Percentiles rank a stretch among this genome's conserved stretches.
These are phyloP conservation scores for Tenthredo livida DNA, from an alignment of 2,888 invertebrate genomes.

Conservation along the genomic window DNA sequence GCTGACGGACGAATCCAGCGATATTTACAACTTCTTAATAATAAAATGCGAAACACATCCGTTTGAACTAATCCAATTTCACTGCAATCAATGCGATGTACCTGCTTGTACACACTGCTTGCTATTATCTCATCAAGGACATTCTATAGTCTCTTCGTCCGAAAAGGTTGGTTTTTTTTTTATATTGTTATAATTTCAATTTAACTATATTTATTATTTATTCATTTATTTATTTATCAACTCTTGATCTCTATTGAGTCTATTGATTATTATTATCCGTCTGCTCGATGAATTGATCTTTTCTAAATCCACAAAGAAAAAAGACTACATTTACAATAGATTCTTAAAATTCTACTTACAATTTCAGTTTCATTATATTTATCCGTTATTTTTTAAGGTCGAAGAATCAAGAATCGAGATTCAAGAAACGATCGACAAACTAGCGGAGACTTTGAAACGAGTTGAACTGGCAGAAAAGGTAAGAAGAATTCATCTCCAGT, in stretches of 20 bases:
- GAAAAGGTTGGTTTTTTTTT: conserved; percentile 72
- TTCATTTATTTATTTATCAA: conserved; percentile 6
- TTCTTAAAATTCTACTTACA: background rate
- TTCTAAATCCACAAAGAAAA: background rate
- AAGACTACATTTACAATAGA: background rate
- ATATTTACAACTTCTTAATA: conserved; percentile 49
- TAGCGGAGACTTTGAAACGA: conserved; percentile 68
- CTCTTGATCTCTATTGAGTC: background rate
- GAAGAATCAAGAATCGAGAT: conserved; percentile 66
- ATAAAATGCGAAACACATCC: conserved; percentile 71
- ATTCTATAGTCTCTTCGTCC: conserved; percentile 67
- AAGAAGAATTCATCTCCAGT: conserved; percentile 59
- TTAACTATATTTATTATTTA: background rate
- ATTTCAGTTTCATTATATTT: conserved; percentile 40
- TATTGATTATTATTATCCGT: background rate
- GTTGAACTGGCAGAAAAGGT: conserved; percentile 75
- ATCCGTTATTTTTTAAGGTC: conserved; percentile 70
- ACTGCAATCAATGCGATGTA: conserved; percentile 76
- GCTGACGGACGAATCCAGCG: conserved; percentile 35
- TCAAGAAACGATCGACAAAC: conserved; percentile 60
- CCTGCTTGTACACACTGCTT: conserved; percentile 77
- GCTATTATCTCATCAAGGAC: conserved; percentile 74
- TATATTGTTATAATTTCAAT: conserved; percentile 20
- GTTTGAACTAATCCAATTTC: conserved; percentile 71
- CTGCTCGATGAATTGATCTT: background rate